Conservation (phyloP, 23 tunicate species). For the Phallusia fumigata region DNA sequence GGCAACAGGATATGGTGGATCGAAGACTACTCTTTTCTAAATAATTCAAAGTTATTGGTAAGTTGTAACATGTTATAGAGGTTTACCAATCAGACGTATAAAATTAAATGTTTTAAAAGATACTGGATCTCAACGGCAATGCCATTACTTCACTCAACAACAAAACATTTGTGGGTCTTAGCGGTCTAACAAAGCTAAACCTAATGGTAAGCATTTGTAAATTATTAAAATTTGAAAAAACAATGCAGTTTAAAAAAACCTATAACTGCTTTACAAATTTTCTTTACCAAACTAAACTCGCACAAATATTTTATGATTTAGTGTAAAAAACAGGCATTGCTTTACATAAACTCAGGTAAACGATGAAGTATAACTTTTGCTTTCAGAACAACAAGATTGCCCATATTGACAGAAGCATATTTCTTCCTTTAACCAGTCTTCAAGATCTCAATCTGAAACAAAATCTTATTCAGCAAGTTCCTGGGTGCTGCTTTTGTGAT, state of each 20-base stretch:
- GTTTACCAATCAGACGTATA: neutral
- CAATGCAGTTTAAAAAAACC: neutral
- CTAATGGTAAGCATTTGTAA: neutral
- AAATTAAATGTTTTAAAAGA: neutral
- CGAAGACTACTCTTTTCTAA: neutral
- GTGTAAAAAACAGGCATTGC: too few species aligned
- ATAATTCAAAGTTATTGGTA: neutral
- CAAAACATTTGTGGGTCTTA: conserved; percentile 9
- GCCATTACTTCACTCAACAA: neutral
- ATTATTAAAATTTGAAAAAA: too few species aligned
- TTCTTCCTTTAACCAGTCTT: neutral
- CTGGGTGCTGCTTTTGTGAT: neutral
- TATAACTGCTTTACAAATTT: too few species aligned
- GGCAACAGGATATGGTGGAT: neutral
- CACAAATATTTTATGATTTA: too few species aligned
- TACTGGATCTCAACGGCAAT: neutral
- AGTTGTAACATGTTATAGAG: neutral
- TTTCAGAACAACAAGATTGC: neutral
- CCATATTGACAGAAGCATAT: neutral
- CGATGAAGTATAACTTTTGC: too few species aligned
- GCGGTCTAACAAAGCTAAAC: neutral
- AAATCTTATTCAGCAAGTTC: neutral
- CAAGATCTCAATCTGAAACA: neutral
- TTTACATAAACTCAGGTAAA: too few species aligned
- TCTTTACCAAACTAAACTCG: too few species aligned